Evolutionary conservation across 1,140 invertebrate species (phyloP).

Genomic region (Yoshiicerus persimilis): DNA sequence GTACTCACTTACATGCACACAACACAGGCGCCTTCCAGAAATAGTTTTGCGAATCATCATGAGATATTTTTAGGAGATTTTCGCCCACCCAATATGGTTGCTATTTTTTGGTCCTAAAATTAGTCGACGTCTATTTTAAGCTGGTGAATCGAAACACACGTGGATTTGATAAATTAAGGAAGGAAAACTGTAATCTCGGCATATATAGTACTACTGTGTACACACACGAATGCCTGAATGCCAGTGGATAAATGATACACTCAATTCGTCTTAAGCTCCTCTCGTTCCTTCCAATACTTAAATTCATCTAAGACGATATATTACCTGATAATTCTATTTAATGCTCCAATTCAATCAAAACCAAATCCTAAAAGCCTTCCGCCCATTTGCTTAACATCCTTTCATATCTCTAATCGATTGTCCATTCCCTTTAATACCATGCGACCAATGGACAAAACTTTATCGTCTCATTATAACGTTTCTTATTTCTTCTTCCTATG

Average conservation of each 20-base stretch:
- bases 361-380: neutral
- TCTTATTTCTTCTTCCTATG: neutral
- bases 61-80: conserved; percentile 47
- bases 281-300: neutral
- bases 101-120: conserved; percentile 50
- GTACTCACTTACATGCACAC: neutral
- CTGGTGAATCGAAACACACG: conserved; percentile 41
- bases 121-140: conserved; percentile 45
- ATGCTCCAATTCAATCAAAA: neutral
- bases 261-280: neutral
- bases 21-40: conserved; percentile 35
- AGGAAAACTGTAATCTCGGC: neutral
- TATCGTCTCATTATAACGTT: neutral
- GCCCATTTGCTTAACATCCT: neutral
- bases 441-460: no score
- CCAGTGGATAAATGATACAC: neutral
- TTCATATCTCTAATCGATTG: neutral
- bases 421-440: neutral
- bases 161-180: conserved; percentile 39
- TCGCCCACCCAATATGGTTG: conserved; percentile 51
- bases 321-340: neutral
- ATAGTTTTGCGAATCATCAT: conserved; percentile 50
- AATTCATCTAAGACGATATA: neutral
- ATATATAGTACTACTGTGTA: neutral
- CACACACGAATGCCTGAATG: neutral